phyloP scores from a whole-genome alignment of 2,113 vertebrate species.

The Melanerpes formicivorus region DNA sequence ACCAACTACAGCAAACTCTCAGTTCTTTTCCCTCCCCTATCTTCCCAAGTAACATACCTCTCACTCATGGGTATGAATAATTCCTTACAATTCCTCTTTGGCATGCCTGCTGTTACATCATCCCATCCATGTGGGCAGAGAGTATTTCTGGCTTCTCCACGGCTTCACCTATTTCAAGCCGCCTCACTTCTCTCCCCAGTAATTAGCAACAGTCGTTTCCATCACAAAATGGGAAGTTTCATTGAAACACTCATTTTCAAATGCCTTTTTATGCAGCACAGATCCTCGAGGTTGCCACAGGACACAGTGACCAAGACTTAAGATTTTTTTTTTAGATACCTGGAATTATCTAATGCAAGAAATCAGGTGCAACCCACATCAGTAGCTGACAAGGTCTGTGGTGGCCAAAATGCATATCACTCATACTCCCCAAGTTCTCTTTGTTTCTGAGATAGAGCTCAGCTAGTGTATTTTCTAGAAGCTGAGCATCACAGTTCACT shows the following conservation, averaged over 20 bases:
- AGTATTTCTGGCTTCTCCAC: background rate
- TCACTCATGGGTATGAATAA: conserved; percentile 25
- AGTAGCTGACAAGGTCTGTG: background rate
- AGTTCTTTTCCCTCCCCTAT: background rate
- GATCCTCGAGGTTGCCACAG: background rate
- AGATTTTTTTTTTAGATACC: background rate
- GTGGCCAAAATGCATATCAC: background rate
- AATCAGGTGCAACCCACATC: background rate
- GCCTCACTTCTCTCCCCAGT: background rate
- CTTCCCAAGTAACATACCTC: background rate
- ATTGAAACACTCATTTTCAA: background rate
- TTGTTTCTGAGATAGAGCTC: background rate
- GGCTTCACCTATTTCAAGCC: background rate
- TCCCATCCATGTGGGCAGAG: background rate
- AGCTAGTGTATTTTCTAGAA: background rate
- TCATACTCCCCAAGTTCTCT: fast-evolving
- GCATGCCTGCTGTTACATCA: background rate
- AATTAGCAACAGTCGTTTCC: conserved; percentile 1
- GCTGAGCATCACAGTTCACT: background rate
- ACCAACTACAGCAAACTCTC: background rate
- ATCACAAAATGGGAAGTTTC: background rate
- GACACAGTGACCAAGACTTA: background rate
- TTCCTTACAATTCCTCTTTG: background rate
- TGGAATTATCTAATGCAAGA: background rate
- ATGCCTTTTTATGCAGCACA: background rate